Percentiles rank a stretch among this genome's conserved stretches.
Conservation (phyloP, 2,888 invertebrate species). For the Agapetus fuscipes region DNA sequence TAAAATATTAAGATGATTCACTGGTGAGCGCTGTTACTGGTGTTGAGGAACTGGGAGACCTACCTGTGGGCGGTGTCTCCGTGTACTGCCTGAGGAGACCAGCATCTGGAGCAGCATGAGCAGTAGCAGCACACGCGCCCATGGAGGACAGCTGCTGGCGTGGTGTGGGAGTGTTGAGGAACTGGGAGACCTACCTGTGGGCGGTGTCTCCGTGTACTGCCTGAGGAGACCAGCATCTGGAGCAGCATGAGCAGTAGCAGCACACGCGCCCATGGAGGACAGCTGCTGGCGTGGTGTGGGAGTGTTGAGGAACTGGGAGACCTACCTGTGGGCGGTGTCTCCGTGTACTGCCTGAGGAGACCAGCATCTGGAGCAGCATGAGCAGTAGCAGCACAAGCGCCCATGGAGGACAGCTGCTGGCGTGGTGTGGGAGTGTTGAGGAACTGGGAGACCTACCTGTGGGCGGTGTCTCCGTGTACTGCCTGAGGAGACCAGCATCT, state of each 20-base stretch:
- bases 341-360: constrained; percentile 78
- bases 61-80: constrained; percentile 74
- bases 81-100: constrained; percentile 80
- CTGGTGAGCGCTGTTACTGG: no score
- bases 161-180: constrained; percentile 51
- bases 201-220: constrained; percentile 83
- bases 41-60: no score
- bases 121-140: constrained; percentile 59
- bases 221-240: constrained; percentile 72
- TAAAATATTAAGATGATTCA: no score
- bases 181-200: constrained; percentile 60
- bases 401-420: constrained; percentile 61
- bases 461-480: constrained; percentile 87
- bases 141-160: constrained; percentile 64
- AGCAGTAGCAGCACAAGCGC: constrained; percentile 60
- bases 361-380: constrained; percentile 68
- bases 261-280: constrained; percentile 58
- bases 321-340: constrained; percentile 72
- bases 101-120: constrained; percentile 67
- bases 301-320: constrained; percentile 57
- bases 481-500: constrained; percentile 68
- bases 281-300: constrained; percentile 63
- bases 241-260: constrained; percentile 61
- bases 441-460: constrained; percentile 52
- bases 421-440: constrained; percentile 62